phyloP scores from a whole-genome alignment of 2,888 invertebrate genomes.

The Timema podura region DNA sequence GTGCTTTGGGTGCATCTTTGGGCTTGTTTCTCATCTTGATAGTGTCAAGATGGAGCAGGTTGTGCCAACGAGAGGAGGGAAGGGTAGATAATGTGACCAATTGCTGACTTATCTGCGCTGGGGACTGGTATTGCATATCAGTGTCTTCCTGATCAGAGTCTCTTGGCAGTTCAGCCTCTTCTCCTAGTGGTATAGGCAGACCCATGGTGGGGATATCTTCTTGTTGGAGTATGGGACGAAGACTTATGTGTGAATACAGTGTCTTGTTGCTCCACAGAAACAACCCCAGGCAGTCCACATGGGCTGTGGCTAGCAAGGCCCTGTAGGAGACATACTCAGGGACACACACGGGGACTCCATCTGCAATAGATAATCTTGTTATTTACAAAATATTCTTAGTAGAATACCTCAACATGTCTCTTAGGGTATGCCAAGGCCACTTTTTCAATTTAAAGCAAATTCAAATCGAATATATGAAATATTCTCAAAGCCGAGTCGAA shows the following conservation, averaged over 20 bases:
- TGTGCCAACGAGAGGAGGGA: conserved; percentile 87
- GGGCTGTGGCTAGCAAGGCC: conserved; percentile 87
- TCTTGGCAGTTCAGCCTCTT: conserved; percentile 38
- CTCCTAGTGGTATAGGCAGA: conserved; percentile 40
- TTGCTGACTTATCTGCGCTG: conserved; percentile 69
- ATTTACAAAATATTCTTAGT: too few species aligned
- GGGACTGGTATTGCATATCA: conserved; percentile 63
- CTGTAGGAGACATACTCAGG: conserved; percentile 83
- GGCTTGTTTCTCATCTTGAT: conserved; percentile 90
- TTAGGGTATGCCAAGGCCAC: too few species aligned
- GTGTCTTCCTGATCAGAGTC: conserved; percentile 34
- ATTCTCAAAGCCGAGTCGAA: too few species aligned
- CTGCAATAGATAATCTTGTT: conserved; percentile 41
- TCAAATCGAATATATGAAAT: too few species aligned
- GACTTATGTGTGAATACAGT: conserved; percentile 73
- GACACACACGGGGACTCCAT: conserved; percentile 79
- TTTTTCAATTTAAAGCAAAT: too few species aligned
- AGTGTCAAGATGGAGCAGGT: conserved; percentile 78
- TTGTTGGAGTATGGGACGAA: conserved; percentile 59
- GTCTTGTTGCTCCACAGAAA: conserved; percentile 92
- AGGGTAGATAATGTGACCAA: conserved; percentile 82
- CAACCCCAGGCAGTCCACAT: conserved; percentile 83
- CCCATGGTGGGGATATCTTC: conserved; percentile 44
- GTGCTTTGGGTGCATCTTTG: conserved; percentile 72
- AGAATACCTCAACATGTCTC: too few species aligned